Base-by-base conservation (phyloP, 2,797 vertebrate genomes). In the Cyclopterus lumpus region DNA sequence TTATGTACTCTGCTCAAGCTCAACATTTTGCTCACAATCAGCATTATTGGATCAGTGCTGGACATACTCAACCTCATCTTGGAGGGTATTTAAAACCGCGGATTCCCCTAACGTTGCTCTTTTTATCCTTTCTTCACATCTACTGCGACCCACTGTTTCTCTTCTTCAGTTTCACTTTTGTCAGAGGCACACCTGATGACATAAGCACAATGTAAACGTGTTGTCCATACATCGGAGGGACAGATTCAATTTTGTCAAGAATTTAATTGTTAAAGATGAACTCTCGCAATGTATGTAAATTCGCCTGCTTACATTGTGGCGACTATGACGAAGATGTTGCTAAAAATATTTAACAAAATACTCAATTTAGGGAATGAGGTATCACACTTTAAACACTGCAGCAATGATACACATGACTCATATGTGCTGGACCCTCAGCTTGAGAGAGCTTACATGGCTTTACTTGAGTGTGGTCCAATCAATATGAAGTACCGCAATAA, bases 11-110 rank as follows among this genome's bases (percentile, higher is more conserved):
- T 42, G 63, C 74, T 79, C 42, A 32, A 71, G 77, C 83, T 81
- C 68, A 79, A 72, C 80, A 65, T 90, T 91, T 84, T 0, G 74
- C 83, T 87, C 85, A 90, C 76, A 80, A 71, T 92, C 89, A 90
- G 91, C 89, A 91, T 49, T 89, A 88, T 87, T 79, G 88, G 83
- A 89, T 80, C 85, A 61, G 72, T 16, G 58, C 67, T 83, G 77
- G 72, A 88, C 75, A 83, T 67, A 70, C 67, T 86, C 34, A 14
- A 68, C 71, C 77, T 62, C 69, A 74, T 84, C 76, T 55, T 36
- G 74, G 48, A 15, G 24, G 73, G 69, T 57, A 78, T 81, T 70
- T 73, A 42, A 72, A 46, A 73, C 61, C 34, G 48, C 58, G 28
- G 30, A 60, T 80, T 70, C 51, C 63, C 58, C 42, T 69, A n/a